Evolutionary conservation across 2,888 invertebrate genomes (phyloP).

Genomic region (Eumacrocentrus americanus): DNA sequence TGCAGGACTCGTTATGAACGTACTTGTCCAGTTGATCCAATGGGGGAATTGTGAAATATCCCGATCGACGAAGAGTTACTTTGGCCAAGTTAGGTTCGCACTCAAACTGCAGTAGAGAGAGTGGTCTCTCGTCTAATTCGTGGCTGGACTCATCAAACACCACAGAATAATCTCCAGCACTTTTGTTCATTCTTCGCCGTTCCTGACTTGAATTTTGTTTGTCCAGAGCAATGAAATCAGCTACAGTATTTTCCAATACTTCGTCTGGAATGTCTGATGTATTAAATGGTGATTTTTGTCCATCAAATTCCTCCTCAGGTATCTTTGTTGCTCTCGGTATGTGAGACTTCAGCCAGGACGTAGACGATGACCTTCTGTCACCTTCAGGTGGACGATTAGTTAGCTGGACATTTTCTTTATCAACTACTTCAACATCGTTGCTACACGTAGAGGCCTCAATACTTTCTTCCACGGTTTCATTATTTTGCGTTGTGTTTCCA

Average conservation of each 20-base stretch:
- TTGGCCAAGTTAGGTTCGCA: conserved; percentile 73
- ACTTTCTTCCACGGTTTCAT: conserved; percentile 26
- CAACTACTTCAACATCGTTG: conserved; percentile 26
- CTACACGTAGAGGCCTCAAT: conserved; percentile 26
- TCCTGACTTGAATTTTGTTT: conserved; percentile 34
- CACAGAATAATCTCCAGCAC: conserved; percentile 8
- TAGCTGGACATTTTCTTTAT: conserved; percentile 36
- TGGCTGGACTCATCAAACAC: conserved; percentile 39
- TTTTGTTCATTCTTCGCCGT: conserved; percentile 27
- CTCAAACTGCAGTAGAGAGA: conserved; percentile 40
- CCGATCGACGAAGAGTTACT: conserved; percentile 76
- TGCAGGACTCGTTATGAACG: conserved; percentile 75
- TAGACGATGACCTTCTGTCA: conserved; percentile 42
- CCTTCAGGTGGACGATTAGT: conserved; percentile 34
- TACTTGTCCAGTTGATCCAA: conserved; percentile 79
- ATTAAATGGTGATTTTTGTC: conserved; percentile 42
- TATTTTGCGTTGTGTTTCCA: conserved; percentile 25
- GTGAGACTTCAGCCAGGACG: conserved; percentile 40
- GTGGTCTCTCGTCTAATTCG: conserved; percentile 43
- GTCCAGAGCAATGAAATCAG: conserved; percentile 49
- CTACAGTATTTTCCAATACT: conserved; percentile 52
- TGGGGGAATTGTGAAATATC: conserved; percentile 91
- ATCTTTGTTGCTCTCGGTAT: conserved; percentile 15
- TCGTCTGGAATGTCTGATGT: conserved; percentile 42
- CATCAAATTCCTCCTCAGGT: conserved; percentile 42